Conservation (phyloP, 2,797 vertebrate species). For the Apodemus agrarius region DNA sequence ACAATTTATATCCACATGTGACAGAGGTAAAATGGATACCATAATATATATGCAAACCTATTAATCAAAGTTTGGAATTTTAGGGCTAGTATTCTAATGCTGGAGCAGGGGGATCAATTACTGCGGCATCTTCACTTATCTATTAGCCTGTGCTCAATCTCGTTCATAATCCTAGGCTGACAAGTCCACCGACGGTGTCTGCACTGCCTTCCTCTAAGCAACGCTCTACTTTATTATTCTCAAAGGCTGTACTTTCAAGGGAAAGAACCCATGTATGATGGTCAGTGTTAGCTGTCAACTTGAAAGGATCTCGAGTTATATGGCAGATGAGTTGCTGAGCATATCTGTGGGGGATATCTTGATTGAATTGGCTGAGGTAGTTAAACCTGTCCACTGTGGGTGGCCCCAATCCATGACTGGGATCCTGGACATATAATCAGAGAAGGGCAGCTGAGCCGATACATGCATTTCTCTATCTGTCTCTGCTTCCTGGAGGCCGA, state of each 20-base stretch:
- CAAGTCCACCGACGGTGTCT: neutral
- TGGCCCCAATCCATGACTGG: neutral
- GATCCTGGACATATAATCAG: neutral
- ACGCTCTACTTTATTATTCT: constrained; percentile 36
- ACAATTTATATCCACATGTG: neutral
- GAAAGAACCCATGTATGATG: neutral
- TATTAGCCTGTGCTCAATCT: neutral
- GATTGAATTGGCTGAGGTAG: neutral
- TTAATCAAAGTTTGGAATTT: neutral
- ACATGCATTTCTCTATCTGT: neutral
- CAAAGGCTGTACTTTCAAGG: neutral
- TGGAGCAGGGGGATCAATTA: neutral
- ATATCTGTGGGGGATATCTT: neutral
- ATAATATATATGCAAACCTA: neutral
- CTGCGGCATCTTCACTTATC: neutral
- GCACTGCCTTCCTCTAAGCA: neutral
- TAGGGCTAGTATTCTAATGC: neutral
- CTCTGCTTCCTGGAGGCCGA: neutral
- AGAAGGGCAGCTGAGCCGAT: neutral
- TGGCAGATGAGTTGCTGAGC: neutral
- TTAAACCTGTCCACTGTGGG: neutral
- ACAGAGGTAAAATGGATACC: neutral
- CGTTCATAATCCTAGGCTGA: neutral
- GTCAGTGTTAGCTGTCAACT: neutral
- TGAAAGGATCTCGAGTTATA: neutral